phyloP scores from a whole-genome alignment of 2,797 vertebrate genomes.

The Ptychadena robeensis region DNA sequence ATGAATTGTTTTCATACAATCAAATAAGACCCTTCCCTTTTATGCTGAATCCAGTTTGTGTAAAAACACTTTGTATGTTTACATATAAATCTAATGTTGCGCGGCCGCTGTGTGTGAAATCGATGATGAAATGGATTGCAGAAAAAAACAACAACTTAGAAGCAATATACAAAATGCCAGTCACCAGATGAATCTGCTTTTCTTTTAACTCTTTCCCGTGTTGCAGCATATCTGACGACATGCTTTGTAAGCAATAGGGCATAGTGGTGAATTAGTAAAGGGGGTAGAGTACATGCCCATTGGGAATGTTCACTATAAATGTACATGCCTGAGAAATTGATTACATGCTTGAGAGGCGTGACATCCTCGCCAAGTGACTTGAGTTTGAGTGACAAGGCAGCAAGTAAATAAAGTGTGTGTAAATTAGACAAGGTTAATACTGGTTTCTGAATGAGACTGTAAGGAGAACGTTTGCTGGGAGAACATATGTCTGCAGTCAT shows the following conservation, averaged over 20 bases:
- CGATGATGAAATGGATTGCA: neutral
- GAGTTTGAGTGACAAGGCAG: conserved; percentile 30
- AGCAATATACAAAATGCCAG: neutral
- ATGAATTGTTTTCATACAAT: conserved; percentile 16
- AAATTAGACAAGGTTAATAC: neutral
- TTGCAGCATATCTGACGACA: neutral
- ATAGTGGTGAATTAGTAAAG: conserved; percentile 37
- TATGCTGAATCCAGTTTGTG: neutral
- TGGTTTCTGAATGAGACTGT: neutral
- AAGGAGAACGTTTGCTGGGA: neutral
- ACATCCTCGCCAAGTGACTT: conserved; percentile 13
- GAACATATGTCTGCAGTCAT: neutral
- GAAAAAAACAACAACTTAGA: neutral
- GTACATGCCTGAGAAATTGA: conserved; percentile 54
- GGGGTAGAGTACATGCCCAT: conserved; percentile 49
- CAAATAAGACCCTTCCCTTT: neutral
- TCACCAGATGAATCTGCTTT: conserved; percentile 20
- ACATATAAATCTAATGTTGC: neutral
- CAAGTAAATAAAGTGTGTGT: neutral
- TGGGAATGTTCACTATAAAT: conserved; percentile 57
- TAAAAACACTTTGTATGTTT: neutral
- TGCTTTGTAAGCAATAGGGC: conserved; percentile 19
- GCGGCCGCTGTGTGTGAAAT: neutral
- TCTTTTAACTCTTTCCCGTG: conserved; percentile 23
- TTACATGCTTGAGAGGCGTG: conserved; percentile 56